Percentiles rank a stretch among this genome's conserved stretches.
Evolutionary conservation across 2,888 invertebrate genomes (phyloP).

Genomic region (Willowsia nigromaculata): DNA sequence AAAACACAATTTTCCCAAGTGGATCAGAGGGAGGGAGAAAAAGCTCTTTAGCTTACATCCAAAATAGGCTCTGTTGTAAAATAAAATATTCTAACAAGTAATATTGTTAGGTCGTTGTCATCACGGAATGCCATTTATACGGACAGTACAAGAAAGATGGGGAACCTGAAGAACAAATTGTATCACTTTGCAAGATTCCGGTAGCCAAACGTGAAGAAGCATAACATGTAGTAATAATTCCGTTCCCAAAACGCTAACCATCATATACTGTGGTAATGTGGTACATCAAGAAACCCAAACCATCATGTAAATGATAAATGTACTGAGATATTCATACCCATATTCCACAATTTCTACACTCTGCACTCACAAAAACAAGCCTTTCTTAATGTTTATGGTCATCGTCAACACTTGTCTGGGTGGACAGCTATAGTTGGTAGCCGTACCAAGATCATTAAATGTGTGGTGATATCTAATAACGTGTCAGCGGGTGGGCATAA

Average conservation of each 20-base stretch:
- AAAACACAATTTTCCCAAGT: conserved; percentile 41
- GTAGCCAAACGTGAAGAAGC: not conserved
- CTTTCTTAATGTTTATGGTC: not conserved
- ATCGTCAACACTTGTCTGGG: no score
- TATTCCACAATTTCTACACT: not conserved
- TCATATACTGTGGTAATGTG: no score
- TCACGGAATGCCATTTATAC: not conserved
- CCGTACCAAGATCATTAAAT: no score
- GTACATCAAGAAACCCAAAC: not conserved
- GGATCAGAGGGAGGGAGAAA: not conserved
- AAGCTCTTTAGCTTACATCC: not conserved
- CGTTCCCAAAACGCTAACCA: not conserved
- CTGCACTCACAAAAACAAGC: not conserved
- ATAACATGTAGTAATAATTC: no score
- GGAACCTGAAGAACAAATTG: not conserved
- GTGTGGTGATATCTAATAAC: no score
- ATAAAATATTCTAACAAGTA: conserved; percentile 26
- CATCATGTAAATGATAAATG: not conserved
- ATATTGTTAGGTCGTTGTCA: conserved; percentile 4
- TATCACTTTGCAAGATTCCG: not conserved
- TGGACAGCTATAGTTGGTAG: no score
- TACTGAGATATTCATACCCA: not conserved
- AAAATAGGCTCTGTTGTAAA: not conserved
- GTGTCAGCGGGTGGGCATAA: no score
- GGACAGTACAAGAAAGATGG: not conserved